Base-by-base conservation (phyloP, 1,140 invertebrate species). In the Drosophila tsacasi region DNA sequence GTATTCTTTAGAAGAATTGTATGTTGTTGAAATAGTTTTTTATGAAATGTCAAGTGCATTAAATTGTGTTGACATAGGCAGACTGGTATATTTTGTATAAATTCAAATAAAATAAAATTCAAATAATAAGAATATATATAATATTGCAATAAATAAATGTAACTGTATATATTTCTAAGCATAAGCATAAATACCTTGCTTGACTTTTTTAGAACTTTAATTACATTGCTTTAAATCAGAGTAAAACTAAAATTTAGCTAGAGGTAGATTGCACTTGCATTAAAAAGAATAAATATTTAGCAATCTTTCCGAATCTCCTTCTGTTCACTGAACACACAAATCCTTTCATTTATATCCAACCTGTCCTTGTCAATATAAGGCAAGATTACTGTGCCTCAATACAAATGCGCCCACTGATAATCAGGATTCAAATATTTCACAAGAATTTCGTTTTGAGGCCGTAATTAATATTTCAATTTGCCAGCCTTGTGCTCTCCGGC, bases 391-490 rank as follows among this genome's bases (percentile, higher is more conserved):
- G 25, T 12, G 5, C 10, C 3, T 42, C 25, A 13, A 15, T 23
- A 15, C 8, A 19, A 57, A 25, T 39, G 13, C 35, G 8, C 25
- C 10, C 15, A 25, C 8, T 63, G 13, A 35, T 42, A 17, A 19
- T 19, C 39, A 27, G 35, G 21, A 46, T 10, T 47, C 32, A 30
- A 65, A 23, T 10, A 67, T 65, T 68, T 19, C 47, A 23, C 46
- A 23, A 17, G 13, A 30, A n/a, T 35, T 52, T 37, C 37, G 19
- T 35, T 44, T 23, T 19, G 12, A 44, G 25, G 23, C 39, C 49
- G 7, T 57, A 57, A 47, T 68, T 68, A 68, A 71, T 68, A 71
- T 71, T 68, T 68, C 39, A 68, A 68, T 55, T 66, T 44, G 40
- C 21, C 30, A 35, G 57, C 27, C 15, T 12, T 39, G 21, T 17